phyloP scores from a whole-genome alignment of 2,888 invertebrate species.

The Stenurella melanura region DNA sequence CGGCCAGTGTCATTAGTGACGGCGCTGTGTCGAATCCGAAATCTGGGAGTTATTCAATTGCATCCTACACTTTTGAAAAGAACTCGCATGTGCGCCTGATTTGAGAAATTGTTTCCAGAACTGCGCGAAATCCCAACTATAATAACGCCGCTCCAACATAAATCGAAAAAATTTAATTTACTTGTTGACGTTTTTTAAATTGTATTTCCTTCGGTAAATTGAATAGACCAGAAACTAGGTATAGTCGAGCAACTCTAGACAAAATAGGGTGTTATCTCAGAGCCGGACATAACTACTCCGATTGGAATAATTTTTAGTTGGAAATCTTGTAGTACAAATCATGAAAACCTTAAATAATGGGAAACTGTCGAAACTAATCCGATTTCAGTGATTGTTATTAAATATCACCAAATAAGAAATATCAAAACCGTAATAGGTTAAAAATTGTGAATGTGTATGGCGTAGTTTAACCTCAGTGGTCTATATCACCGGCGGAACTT shows the following conservation, averaged over 20 bases:
- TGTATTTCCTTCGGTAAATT: constrained; percentile 26
- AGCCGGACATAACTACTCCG: too few species aligned
- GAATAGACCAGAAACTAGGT: constrained; percentile 11
- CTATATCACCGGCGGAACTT: not conserved
- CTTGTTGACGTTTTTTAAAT: constrained; percentile 18
- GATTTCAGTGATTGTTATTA: too few species aligned
- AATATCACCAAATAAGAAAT: too few species aligned
- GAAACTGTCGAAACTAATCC: too few species aligned
- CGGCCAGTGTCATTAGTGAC: constrained; percentile 64
- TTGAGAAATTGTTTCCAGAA: constrained; percentile 55
- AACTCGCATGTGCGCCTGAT: constrained; percentile 50
- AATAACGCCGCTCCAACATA: constrained; percentile 45
- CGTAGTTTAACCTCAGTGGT: not conserved
- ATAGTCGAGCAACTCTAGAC: too few species aligned
- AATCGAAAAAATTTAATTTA: constrained; percentile 43
- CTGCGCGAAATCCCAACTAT: constrained; percentile 39
- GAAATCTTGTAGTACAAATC: too few species aligned
- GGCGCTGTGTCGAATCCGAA: constrained; percentile 64
- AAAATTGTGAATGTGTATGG: not conserved
- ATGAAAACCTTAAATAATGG: too few species aligned
- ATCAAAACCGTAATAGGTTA: too few species aligned
- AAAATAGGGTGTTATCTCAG: too few species aligned
- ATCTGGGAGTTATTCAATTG: constrained; percentile 64
- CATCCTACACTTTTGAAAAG: constrained; percentile 50
- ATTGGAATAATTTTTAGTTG: too few species aligned